Base-by-base conservation (phyloP, 37 sponge, comb jelly and placozoan genomes). In the Aphrocallistes beatrix region DNA sequence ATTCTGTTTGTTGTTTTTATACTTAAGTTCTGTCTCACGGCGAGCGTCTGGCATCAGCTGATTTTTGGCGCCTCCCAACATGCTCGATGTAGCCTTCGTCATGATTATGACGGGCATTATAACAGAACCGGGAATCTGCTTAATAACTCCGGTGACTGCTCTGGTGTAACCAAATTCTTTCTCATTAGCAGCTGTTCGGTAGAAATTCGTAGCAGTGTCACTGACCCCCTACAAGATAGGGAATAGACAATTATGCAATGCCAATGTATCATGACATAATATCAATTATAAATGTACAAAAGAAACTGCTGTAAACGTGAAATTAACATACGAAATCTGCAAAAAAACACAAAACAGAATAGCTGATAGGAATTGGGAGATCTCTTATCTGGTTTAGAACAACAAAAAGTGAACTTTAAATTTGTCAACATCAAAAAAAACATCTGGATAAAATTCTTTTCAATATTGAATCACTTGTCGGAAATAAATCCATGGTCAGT, bases 31-130 rank as follows among this genome's bases (percentile, higher is more conserved):
- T 0, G 91, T 91, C 39, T 96, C 96, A 36, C 81, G 91, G 36
- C 90, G 82, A 36, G 92, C 96, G 38, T 93, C 92, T 23, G 96
- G 96, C 25, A 93, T 81, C 82, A 96, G 88, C 86, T 96, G 94
- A 84, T 96, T 93, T 86, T 88, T 91, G 13, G 90, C 91, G 36
- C 96, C 96, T 38, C 88, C 92, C 81, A 96, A 83, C 0, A 94
- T 91, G 34, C 91, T 90, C 37, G 90, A 39, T 1, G 93, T 95
- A 32, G 96, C 96, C 81, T 93, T 92, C 0, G 92, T 90, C 13
- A 88, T 89, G 6, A 93, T 81, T 37, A 95, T 91, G 51, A 95
- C 84, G 0, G 96, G 96, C 84, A 87, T 86, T 1, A 95, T 88
- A 23, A 92, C 83, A 0, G 88, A 87, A 10, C 92, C 89, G 10